phyloP scores from a whole-genome alignment of 2,888 invertebrate genomes.

The Keiferia lycopersicella region DNA sequence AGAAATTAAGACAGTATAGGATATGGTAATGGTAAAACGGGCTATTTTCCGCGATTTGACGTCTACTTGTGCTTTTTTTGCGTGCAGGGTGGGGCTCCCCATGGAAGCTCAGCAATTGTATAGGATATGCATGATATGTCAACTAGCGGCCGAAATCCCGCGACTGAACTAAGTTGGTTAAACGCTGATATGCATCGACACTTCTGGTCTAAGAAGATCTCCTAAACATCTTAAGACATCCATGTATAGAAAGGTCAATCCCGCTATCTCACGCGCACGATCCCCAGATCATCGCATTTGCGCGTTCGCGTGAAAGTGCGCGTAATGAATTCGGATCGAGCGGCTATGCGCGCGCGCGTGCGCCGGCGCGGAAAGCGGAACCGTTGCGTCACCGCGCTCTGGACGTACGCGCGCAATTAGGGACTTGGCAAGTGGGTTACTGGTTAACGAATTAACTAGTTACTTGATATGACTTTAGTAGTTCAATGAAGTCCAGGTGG shows the following conservation, averaged over 20 bases:
- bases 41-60: too few species aligned
- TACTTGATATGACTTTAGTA: not conserved
- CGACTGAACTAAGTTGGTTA: too few species aligned
- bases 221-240: too few species aligned
- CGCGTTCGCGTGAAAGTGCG: conserved; percentile 59
- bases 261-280: conserved; percentile 1
- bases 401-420: conserved; percentile 21
- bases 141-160: too few species aligned
- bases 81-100: too few species aligned
- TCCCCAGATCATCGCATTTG: conserved; percentile 7
- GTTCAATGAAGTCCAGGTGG: not conserved
- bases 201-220: too few species aligned
- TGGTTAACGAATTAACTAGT: conserved; percentile 1
- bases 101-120: too few species aligned
- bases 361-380: conserved; percentile 59
- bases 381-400: conserved; percentile 55
- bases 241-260: not conserved
- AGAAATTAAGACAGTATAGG: too few species aligned
- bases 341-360: conserved; percentile 29
- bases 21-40: too few species aligned
- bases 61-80: too few species aligned
- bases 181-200: too few species aligned
- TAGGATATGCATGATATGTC: too few species aligned
- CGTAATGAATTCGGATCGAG: conserved; percentile 53
- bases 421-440: conserved; percentile 9